Base-by-base conservation (phyloP, 2,797 vertebrate genomes). In the Coracias cyanogaster region DNA sequence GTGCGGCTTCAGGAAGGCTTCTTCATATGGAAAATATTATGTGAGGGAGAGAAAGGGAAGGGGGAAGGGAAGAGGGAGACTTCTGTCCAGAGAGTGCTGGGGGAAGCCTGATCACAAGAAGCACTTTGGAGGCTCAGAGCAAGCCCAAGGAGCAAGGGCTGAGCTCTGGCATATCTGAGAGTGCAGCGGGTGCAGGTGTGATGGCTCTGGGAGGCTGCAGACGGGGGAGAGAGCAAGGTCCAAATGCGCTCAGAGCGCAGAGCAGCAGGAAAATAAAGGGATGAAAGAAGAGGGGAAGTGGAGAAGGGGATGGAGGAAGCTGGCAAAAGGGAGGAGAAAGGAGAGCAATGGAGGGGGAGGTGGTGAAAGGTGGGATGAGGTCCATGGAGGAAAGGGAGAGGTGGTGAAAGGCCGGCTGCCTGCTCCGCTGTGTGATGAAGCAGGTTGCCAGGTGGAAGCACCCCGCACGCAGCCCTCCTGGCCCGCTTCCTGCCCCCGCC, bases 1-100 rank as follows among this genome's bases (percentile, higher is more conserved):
- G 80, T 81, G 57, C 2, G 51, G 89, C 94, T 86, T 91, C 89
- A 78, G 92, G 88, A 91, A 86, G 89, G 91, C 72, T 93, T 82
- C 95, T 93, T 96, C 90, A 94, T 85, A 85, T 97, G 97, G 97
- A 96, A 86, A 90, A 94, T 95, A 93, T 89, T 97, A 97, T 66
- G 93, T 76, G 91, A 93, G 93, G 82, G 85, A 89, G 92, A 86
- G 45, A 73, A 45, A 65, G 64, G 48, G 81, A 79, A 89, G 90
- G 86, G 84, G 70, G 82, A 65, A 81, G 76, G 88, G 60, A 72
- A 46, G 60, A 70, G 46, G 82, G 88, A 87, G 89, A 7, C 88
- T 94, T 76, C 84, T 91, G 93, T 73, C 94, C 87, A 72, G 76
- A 58, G 54, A 15, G 70, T 2, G 43, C 62, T 55, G 43, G 66